These are phyloP conservation scores for Drosophila ogumai DNA, from an alignment of 1,140 invertebrate genomes.

Conservation along the genomic window DNA sequence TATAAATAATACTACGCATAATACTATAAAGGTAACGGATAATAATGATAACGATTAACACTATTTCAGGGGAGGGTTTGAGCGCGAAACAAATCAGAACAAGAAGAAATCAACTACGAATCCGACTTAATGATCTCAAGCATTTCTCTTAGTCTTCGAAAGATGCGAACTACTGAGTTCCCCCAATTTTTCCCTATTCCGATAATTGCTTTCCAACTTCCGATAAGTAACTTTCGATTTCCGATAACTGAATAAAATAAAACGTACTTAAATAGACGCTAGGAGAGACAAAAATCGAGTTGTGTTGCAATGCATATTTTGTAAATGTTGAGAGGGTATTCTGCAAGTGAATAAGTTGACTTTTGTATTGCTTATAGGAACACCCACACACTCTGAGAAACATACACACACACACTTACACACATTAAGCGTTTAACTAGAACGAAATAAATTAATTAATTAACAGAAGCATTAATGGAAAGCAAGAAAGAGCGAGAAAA, in stretches of 20 bases:
- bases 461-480: conserved; percentile 47
- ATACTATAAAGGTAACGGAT: conserved; percentile 13
- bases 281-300: conserved; percentile 18
- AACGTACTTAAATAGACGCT: conserved; percentile 33
- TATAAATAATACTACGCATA: conserved; percentile 10
- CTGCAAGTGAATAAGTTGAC: conserved; percentile 31
- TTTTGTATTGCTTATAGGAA: conserved; percentile 40
- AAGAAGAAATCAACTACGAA: conserved; percentile 39
- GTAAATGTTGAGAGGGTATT: conserved; percentile 44
- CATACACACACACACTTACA: conserved; percentile 13
- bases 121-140: conserved; percentile 49
- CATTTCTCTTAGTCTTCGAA: conserved; percentile 36
- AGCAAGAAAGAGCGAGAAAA: conserved; percentile 26
- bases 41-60: conserved; percentile 44
- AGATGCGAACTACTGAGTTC: conserved; percentile 3
- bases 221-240: conserved; percentile 6
- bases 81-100: conserved; percentile 20
- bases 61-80: conserved; percentile 39
- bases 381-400: conserved; percentile 23
- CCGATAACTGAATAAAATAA: conserved; percentile 1
- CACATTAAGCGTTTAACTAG: conserved; percentile 54
- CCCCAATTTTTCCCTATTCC: conserved; percentile 4
- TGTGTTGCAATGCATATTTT: conserved; percentile 41
- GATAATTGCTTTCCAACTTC: conserved; percentile 9
- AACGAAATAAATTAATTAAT: conserved; percentile 63